Base-by-base conservation (phyloP, 2,888 invertebrate species). In the Aphodius granarius region DNA sequence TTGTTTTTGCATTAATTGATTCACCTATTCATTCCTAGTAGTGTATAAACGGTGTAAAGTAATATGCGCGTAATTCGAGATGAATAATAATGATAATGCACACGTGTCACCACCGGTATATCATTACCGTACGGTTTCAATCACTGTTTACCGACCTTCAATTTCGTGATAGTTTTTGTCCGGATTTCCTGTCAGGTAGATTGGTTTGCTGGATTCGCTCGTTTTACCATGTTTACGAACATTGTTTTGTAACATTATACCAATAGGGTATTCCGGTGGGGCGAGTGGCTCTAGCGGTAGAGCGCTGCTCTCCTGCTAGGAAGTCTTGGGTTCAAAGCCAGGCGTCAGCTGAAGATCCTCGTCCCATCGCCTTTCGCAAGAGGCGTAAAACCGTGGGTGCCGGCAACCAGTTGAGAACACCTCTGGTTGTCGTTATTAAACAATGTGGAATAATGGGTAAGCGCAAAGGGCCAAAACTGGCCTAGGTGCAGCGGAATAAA, bases 71-170 rank as follows among this genome's bases (percentile, higher is more conserved):
- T 22, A 21, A 68, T 68, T 68, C 68, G 68, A 68, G 68, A 68
- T 68, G 68, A 68, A 68, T 68, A 68, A 68, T 68, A 19, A 19
- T n/a, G 68, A 68, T 68, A 68, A 68, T 68, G 21, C 68, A 68
- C 68, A 68, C 20, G 68, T 68, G 68, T 68, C 68, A 68, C 20
- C 68, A 22, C 21, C 22, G 22, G 21, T 22, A 68, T 68, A 22
- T 68, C 22, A 68, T 68, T 68, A 68, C 22, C 6, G 20, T 20
- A 19, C 68, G 68, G 68, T 68, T 68, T 68, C 68, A 68, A 68
- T 68, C 68, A 68, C 68, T 68, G 68, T 68, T 68, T 68, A 22
- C n/a, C 68, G 68, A 68, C 68, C 68, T 68, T 68, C 68, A 68
- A 15, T 68, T n/a, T 20, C 68, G 22, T n/a, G 68, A 19, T 68